A percentile compares a stretch with the other conserved stretches of the same genome.
Conservation (phyloP, 2,888 invertebrate genomes). For the Drosophila anomelani region DNA sequence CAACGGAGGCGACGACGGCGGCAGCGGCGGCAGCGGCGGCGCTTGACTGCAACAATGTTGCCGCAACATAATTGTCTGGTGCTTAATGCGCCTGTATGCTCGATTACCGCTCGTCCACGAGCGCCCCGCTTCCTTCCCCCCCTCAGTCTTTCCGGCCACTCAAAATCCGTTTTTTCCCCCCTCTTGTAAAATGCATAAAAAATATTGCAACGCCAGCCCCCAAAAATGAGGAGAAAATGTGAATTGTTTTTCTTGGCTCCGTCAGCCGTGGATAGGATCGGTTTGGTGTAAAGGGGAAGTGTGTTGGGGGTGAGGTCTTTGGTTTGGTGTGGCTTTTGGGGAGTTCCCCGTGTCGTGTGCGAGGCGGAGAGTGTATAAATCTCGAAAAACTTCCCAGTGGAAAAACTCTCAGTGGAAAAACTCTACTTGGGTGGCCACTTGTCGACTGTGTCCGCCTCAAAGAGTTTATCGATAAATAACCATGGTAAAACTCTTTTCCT, state of each 20-base stretch:
- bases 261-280: conserved; percentile 33
- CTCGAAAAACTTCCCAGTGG: neutral
- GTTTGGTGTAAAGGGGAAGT: neutral
- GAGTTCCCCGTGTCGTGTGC: conserved; percentile 1
- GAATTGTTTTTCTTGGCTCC: conserved; percentile 63
- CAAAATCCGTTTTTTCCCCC: neutral
- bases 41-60: conserved; percentile 63
- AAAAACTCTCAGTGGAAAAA: conserved; percentile 6
- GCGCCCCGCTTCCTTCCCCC: neutral
- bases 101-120: conserved; percentile 49
- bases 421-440: conserved; percentile 56
- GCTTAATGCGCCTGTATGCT: conserved; percentile 60
- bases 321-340: neutral
- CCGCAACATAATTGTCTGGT: conserved; percentile 62
- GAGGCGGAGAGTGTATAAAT: conserved; percentile 15
- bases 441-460: conserved; percentile 38
- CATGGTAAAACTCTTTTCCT: conserved; percentile 21
- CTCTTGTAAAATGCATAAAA: conserved; percentile 3
- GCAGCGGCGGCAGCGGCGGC: conserved; percentile 14
- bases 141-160: neutral
- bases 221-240: conserved; percentile 54
- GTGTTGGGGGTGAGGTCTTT: neutral
- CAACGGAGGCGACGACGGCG: conserved; percentile 16
- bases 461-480: conserved; percentile 66
- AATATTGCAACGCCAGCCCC: conserved; percentile 40